A percentile compares a stretch with the other conserved stretches of the same genome.
phyloP scores from a whole-genome alignment of 2,113 vertebrate species.

The Tragelaphus imberbis region DNA sequence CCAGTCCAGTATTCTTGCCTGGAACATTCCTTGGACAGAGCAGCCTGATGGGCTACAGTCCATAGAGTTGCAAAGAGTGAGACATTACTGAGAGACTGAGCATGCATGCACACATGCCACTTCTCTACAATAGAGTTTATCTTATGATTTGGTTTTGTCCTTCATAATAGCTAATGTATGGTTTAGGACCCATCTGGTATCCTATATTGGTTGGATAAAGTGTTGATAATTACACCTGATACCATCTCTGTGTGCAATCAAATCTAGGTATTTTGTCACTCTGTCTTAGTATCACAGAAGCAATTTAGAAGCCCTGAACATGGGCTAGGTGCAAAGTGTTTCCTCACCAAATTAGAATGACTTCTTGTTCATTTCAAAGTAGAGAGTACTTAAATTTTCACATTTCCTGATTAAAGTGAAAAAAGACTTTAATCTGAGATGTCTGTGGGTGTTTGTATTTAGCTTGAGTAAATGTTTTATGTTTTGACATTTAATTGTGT shows the following conservation, averaged over 20 bases:
- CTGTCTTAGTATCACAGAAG: not conserved
- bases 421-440: not conserved
- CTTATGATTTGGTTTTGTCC: not conserved
- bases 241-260: not conserved
- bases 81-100: not conserved
- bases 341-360: not conserved
- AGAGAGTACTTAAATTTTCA: not conserved
- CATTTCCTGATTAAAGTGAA: conserved; percentile 24
- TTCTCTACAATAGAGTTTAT: not conserved
- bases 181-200: not conserved
- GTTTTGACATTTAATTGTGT: not conserved
- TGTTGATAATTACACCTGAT: not conserved
- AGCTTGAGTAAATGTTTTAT: conserved; percentile 18
- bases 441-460: not conserved
- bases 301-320: not conserved
- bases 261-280: not conserved
- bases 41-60: not conserved
- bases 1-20: not conserved
- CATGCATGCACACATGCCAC: not conserved
- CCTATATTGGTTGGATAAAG: not conserved
- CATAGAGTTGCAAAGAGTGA: not conserved
- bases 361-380: not conserved
- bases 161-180: not conserved
- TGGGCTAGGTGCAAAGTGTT: not conserved
- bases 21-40: not conserved